A percentile compares a stretch with the other conserved stretches of the same genome.
These are phyloP conservation scores for Hapalemur alaotrensis DNA, from an alignment of 2,797 vertebrate species.

Conservation along the genomic window DNA sequence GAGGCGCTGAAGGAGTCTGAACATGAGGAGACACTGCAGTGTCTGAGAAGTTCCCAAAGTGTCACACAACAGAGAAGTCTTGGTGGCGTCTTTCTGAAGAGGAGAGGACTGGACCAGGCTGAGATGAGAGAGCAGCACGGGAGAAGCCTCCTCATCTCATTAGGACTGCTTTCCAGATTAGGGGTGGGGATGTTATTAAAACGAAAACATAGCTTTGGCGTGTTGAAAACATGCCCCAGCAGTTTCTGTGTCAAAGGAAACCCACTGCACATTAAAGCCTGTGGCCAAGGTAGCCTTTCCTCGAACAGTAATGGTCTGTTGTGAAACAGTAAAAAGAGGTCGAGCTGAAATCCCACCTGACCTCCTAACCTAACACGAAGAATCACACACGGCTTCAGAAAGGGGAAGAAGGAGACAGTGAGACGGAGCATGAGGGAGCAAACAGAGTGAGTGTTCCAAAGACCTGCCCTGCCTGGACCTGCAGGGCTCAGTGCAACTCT, in stretches of 20 bases:
- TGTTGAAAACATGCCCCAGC: neutral
- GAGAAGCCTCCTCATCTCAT: neutral
- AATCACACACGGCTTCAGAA: neutral
- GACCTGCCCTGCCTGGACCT: neutral
- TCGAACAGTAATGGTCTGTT: neutral
- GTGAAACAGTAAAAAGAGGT: neutral
- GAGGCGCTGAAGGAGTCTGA: neutral
- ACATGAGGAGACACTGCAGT: too few species aligned
- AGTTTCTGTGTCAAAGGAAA: neutral
- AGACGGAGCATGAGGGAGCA: neutral
- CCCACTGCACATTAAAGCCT: neutral
- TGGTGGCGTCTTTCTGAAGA: neutral
- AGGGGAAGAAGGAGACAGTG: neutral
- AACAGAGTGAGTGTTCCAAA: accelerated
- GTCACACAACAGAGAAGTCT: neutral
- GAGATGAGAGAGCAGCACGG: neutral
- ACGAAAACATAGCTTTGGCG: neutral
- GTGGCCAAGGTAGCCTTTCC: too few species aligned
- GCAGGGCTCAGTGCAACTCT: too few species aligned
- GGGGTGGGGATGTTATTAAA: neutral
- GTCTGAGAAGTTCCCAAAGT: accelerated
- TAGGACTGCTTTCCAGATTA: neutral
- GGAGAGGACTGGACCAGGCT: too few species aligned
- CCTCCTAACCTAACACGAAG: too few species aligned
- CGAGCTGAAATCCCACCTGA: neutral